These are phyloP conservation scores for Terrapene triunguis DNA, from an alignment of 2,113 vertebrate species.

Conservation along the genomic window DNA sequence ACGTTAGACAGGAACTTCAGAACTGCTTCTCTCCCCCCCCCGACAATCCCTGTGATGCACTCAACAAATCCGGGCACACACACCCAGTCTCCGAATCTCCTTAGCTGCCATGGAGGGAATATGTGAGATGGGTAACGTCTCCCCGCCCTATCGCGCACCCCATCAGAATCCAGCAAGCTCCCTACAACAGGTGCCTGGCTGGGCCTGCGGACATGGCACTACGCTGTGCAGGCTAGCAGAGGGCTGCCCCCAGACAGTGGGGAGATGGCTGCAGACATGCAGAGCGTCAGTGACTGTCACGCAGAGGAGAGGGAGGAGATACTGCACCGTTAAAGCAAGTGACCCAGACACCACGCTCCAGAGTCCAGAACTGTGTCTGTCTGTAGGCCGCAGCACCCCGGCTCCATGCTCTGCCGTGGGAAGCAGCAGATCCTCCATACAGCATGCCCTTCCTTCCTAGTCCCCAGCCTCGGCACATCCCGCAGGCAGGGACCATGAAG, in stretches of 20 bases:
- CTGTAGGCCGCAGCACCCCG: fast-evolving
- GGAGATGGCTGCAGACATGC: background rate
- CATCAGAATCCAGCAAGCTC: background rate
- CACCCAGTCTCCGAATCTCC: no score
- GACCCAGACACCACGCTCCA: fast-evolving
- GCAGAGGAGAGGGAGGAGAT: background rate
- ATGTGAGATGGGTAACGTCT: background rate
- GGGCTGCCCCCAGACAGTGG: no score
- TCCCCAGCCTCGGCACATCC: fast-evolving
- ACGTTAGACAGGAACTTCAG: background rate
- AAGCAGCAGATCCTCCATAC: background rate
- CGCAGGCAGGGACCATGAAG: fast-evolving
- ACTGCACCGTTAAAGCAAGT: background rate
- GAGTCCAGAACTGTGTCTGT: background rate
- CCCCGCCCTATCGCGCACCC: background rate
- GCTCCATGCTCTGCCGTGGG: no score
- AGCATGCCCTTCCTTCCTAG: background rate
- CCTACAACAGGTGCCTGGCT: no score
- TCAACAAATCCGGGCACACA: background rate
- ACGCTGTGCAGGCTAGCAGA: background rate
- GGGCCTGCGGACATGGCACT: background rate
- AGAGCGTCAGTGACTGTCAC: no score
- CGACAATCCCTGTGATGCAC: no score
- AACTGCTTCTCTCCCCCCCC: no score
- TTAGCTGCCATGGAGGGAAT: background rate